A percentile compares a stretch with the other conserved stretches of the same genome.
These are phyloP conservation scores for Hemicrepidius hirtus DNA, from an alignment of 2,888 invertebrate species.

Conservation along the genomic window DNA sequence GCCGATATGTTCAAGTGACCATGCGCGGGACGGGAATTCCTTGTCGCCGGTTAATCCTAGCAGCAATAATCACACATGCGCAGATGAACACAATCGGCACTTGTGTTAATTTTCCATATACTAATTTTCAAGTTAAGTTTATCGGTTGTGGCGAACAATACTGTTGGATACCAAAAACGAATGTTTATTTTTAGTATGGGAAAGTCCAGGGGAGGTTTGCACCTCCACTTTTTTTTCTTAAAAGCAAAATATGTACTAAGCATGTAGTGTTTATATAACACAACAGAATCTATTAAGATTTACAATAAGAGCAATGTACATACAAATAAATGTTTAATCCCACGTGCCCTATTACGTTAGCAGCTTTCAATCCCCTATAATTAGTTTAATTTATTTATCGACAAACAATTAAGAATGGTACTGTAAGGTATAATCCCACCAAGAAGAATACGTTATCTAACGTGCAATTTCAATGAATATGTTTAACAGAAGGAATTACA, in stretches of 20 bases:
- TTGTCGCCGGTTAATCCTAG: too few relatives aligned
- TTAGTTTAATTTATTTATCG: slow-evolving; percentile 29
- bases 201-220: too few relatives aligned
- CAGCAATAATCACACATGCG: too few relatives aligned
- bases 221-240: not conserved
- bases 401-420: slow-evolving; percentile 40
- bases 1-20: too few relatives aligned
- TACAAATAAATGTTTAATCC: slow-evolving; percentile 26
- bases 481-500: slow-evolving; percentile 49
- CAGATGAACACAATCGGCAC: too few relatives aligned
- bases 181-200: too few relatives aligned
- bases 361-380: slow-evolving; percentile 20
- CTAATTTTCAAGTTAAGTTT: too few relatives aligned
- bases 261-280: not conserved
- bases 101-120: too few relatives aligned
- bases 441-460: slow-evolving; percentile 47
- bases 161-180: too few relatives aligned
- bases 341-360: slow-evolving; percentile 22
- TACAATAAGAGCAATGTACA: not conserved
- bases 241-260: not conserved
- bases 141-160: too few relatives aligned
- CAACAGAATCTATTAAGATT: not conserved
- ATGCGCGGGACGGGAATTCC: too few relatives aligned
- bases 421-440: slow-evolving; percentile 25
- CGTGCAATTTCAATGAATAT: slow-evolving; percentile 50